phyloP scores from a whole-genome alignment of 2,888 invertebrate genomes.

The Chymomyza procnemis region DNA sequence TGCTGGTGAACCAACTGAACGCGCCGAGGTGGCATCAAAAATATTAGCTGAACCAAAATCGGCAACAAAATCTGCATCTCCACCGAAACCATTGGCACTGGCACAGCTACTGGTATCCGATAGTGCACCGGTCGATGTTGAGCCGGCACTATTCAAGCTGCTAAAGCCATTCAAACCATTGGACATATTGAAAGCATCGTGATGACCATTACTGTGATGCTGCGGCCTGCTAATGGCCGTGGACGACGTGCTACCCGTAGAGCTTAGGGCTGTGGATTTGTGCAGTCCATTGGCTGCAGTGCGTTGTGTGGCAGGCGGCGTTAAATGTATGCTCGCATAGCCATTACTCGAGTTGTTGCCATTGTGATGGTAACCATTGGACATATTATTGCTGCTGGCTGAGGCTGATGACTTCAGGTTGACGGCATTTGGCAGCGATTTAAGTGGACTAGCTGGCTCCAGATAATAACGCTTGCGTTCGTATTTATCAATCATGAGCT shows the following conservation, averaged over 20 bases:
- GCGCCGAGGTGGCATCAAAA: conserved; percentile 81
- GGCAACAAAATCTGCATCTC: conserved; percentile 82
- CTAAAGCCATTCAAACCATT: conserved; percentile 51
- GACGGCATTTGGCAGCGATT: conserved; percentile 76
- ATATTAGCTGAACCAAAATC: conserved; percentile 86
- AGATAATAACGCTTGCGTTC: conserved; percentile 87
- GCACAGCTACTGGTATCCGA: conserved; percentile 76
- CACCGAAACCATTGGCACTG: conserved; percentile 76
- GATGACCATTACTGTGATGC: conserved; percentile 48
- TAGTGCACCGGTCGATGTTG: conserved; percentile 72
- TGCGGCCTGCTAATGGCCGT: conserved; percentile 76
- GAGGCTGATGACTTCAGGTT: conserved; percentile 65
- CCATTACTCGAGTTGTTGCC: conserved; percentile 49
- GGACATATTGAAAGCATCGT: conserved; percentile 49
- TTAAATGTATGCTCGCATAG: conserved; percentile 75
- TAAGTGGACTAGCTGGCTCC: conserved; percentile 79
- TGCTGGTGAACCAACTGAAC: conserved; percentile 66
- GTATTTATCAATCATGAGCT: conserved; percentile 96
- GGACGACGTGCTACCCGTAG: conserved; percentile 38
- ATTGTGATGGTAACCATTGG: conserved; percentile 51
- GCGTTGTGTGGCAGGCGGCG: conserved; percentile 77
- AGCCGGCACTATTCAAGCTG: conserved; percentile 71
- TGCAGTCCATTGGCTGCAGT: conserved; percentile 73
- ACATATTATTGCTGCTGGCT: conserved; percentile 13
- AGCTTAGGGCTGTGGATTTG: conserved; percentile 45